Base-by-base conservation (phyloP, 1,140 invertebrate species). In the Ceratosolen solmsi region DNA sequence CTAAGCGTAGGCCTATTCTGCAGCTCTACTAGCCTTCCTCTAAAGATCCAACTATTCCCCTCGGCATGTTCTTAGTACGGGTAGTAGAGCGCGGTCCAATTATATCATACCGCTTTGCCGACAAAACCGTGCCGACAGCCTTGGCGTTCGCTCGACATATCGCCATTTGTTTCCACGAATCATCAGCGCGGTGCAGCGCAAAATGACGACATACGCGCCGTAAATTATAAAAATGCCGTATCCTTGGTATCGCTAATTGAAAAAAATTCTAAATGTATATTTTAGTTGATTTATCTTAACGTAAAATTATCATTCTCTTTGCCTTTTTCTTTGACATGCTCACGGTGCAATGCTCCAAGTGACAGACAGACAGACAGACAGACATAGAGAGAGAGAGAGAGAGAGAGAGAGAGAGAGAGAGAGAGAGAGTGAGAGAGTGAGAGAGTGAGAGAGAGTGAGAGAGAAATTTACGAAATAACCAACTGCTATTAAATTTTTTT, bases 51-150 rank as follows among this genome's bases (percentile, higher is more conserved):
- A 56, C 80, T 20, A 75, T 75, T 77, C 79, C 46, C 74, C 78
- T n/a, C 65, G 72, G n/a, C 77, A 87, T 84, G 86, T 87, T 86
- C 84, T 84, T 65, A 49, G 84, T 46, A 80, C 74, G 87, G 87
- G 75, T 88, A 87, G 86, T 90, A 89, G 68, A 86, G 86, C 87
- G 75, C 85, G 87, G 88, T 90, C 89, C 88, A 89, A 89, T 89
- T 89, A 89, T 89, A 89, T 89, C 86, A 86, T 88, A 86, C 83
- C 82, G 83, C 83, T 85, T 80, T 58, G 80, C 84, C 84, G 84
- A 80, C 83, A 83, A 82, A 82, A 83, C 80, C 82, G 54, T 79
- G 79, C 70, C 82, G 82, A 68, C 79, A 87, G 86, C 84, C 85
- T 84, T 84, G 54, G 68, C 81, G 33, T 56, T n/a, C 30, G 49